Percentiles rank a stretch among this genome's conserved stretches.
phyloP scores from a whole-genome alignment of 1,140 invertebrate species.

The Phenacoccus solenopsis region DNA sequence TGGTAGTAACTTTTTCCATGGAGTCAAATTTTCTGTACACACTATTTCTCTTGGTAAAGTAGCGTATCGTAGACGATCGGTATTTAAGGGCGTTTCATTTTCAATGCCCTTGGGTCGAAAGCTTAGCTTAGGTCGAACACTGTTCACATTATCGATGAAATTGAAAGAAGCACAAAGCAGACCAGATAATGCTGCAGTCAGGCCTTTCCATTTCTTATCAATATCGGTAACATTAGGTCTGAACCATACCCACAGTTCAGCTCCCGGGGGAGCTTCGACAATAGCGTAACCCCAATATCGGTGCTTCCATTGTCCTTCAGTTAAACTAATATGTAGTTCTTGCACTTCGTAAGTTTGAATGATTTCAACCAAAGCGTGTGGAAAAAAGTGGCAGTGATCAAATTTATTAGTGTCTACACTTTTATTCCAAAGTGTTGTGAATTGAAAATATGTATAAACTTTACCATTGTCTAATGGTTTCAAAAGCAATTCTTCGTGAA shows the following conservation, averaged over 20 bases:
- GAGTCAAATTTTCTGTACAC: slow-evolving; percentile 97
- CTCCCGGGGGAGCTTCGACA: slow-evolving; percentile 75
- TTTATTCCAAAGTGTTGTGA: slow-evolving; percentile 61
- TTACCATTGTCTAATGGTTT: slow-evolving; percentile 63
- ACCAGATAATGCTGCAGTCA: slow-evolving; percentile 81
- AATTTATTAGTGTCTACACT: slow-evolving; percentile 27
- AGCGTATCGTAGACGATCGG: slow-evolving; percentile 56
- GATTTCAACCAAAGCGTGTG: slow-evolving; percentile 81
- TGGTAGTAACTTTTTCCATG: slow-evolving; percentile 92
- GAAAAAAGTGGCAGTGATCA: slow-evolving; percentile 67
- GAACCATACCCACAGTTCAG: slow-evolving; percentile 90
- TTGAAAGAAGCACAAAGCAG: slow-evolving; percentile 92
- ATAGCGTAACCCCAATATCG: slow-evolving; percentile 86
- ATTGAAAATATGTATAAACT: slow-evolving; percentile 75
- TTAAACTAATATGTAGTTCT: slow-evolving; percentile 82
- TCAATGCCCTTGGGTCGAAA: slow-evolving; percentile 63
- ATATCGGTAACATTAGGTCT: slow-evolving; percentile 42
- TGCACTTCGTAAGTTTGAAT: slow-evolving; percentile 68
- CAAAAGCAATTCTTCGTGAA: slow-evolving; percentile 66
- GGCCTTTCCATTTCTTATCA: slow-evolving; percentile 69
- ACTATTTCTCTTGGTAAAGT: slow-evolving; percentile 87
- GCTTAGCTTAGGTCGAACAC: slow-evolving; percentile 66
- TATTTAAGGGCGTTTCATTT: slow-evolving; percentile 31
- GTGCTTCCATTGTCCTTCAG: slow-evolving; percentile 85
- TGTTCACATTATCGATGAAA: slow-evolving; percentile 83